A percentile compares a stretch with the other conserved stretches of the same genome.
Evolutionary conservation across 2,888 invertebrate species (phyloP).

Genomic region (Cheilosia pagana): DNA sequence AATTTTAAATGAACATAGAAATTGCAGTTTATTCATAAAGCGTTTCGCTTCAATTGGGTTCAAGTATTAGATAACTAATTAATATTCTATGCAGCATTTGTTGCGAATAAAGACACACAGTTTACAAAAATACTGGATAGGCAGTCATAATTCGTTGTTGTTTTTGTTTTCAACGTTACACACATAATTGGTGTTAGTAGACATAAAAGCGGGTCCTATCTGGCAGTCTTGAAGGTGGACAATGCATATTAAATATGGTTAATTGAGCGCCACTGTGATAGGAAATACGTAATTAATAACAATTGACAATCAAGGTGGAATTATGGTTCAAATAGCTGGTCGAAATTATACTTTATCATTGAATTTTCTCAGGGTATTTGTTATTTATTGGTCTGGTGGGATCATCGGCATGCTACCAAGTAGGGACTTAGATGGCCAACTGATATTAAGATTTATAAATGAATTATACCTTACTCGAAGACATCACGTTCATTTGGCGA

Average conservation of each 20-base stretch:
- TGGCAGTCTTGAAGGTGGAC: neutral
- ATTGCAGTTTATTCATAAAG: constrained; percentile 16
- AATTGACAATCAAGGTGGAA: neutral
- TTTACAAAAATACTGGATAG: neutral
- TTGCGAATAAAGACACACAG: neutral
- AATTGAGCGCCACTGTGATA: neutral
- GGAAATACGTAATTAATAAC: neutral
- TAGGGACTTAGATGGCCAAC: too few relatives aligned
- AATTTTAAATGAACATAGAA: neutral
- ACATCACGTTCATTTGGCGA: too few relatives aligned
- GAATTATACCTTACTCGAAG: too few relatives aligned
- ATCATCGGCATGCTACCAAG: too few relatives aligned
- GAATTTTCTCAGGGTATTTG: too few relatives aligned
- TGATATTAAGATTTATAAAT: too few relatives aligned
- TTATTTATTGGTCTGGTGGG: too few relatives aligned
- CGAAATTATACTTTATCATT: too few relatives aligned
- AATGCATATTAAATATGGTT: neutral
- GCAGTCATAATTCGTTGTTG: constrained; percentile 3
- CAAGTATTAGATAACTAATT: constrained; percentile 3
- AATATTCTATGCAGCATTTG: constrained; percentile 2
- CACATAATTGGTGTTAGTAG: constrained; percentile 1
- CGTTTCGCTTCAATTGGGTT: constrained; percentile 22
- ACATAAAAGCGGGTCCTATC: neutral
- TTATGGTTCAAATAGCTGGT: too few relatives aligned
- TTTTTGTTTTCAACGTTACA: neutral